Base-by-base conservation (phyloP, 2,888 invertebrate species). In the Seira sanloemensis region DNA sequence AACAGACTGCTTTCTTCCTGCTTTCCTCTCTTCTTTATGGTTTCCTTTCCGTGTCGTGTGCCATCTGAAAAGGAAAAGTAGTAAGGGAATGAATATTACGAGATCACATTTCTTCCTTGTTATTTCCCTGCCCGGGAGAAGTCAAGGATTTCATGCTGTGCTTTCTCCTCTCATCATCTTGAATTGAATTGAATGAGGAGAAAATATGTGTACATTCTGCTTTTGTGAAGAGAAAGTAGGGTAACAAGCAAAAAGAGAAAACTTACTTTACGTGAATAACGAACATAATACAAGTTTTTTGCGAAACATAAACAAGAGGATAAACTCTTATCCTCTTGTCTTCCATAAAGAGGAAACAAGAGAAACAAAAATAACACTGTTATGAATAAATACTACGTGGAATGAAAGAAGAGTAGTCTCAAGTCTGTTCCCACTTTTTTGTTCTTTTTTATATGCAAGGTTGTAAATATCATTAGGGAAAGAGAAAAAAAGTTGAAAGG, bases 31-130 rank as follows among this genome's bases (percentile, higher is more conserved):
- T 18, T 69, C 9, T 71, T 71, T 71, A 71, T 71, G 24, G 71
- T 71, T 50, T 71, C 50, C 71, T 71, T 21, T 67, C 26, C 67
- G 19, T 71, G 71, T 71, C 71, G 71, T 71, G 71, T 71, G 71
- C 71, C 71, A 50, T 71, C 21, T 46, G 62, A 50, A 46, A 46
- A 12, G 46, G 71, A 21, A 46, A 50, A 37, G 9, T 12, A 19
- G 71, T 46, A 46, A 23, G 5, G 58, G 27, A 26, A 4, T 66
- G 4, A 25, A 24, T 24, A n/a, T 12, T 67, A n/a, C n/a, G n/a
- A n/a, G n/a, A n/a, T 1, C 67, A 5, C 12, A 65, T 71, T n/a
- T n/a, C 50, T 37, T 26, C 37, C 16, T 19, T 27, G 68, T 1
- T 68, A 19, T 58, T 58, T 58, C 2, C n/a, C 19, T n/a, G 4